Evolutionary conservation across 2,113 vertebrate genomes (phyloP).

Genomic region (Rutilus rutilus): DNA sequence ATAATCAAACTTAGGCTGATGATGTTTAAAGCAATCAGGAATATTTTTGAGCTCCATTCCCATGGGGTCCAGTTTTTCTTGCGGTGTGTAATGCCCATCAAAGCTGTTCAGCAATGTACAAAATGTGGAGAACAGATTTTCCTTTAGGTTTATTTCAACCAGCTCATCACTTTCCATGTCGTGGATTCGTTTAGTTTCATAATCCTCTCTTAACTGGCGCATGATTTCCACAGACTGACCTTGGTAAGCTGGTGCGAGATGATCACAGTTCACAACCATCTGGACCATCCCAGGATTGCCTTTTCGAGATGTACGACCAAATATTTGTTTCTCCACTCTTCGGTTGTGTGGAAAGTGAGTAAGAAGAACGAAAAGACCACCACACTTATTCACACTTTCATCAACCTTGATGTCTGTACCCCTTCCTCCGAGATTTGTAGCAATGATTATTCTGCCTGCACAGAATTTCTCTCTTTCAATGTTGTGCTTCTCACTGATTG

Average conservation of each 20-base stretch:
- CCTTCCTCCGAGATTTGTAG: slow-evolving; percentile 53
- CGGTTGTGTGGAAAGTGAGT: slow-evolving; percentile 50
- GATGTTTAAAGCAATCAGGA: neutral
- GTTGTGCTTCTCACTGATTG: slow-evolving; percentile 54
- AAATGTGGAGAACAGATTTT: neutral
- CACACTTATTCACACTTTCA: slow-evolving; percentile 39
- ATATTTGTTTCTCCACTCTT: slow-evolving; percentile 55
- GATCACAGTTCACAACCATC: slow-evolving; percentile 42
- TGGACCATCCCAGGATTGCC: slow-evolving; percentile 58
- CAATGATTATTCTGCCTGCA: slow-evolving; percentile 45
- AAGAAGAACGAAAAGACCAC: slow-evolving; percentile 57
- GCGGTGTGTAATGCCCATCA: neutral
- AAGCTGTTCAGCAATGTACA: neutral
- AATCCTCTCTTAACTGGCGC: slow-evolving; percentile 47
- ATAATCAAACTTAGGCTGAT: neutral
- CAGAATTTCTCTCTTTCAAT: slow-evolving; percentile 50
- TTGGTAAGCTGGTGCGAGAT: slow-evolving; percentile 46
- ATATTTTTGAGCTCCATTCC: neutral
- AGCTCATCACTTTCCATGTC: slow-evolving; percentile 50
- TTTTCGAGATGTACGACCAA: slow-evolving; percentile 53
- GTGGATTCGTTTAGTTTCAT: slow-evolving; percentile 33
- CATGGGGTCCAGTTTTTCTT: neutral
- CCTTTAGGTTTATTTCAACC: slow-evolving; percentile 18
- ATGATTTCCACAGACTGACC: slow-evolving; percentile 48
- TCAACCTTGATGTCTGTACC: slow-evolving; percentile 55